These are phyloP conservation scores for Pomatorhinus ruficollis DNA, from an alignment of 2,113 vertebrate genomes.

Conservation along the genomic window DNA sequence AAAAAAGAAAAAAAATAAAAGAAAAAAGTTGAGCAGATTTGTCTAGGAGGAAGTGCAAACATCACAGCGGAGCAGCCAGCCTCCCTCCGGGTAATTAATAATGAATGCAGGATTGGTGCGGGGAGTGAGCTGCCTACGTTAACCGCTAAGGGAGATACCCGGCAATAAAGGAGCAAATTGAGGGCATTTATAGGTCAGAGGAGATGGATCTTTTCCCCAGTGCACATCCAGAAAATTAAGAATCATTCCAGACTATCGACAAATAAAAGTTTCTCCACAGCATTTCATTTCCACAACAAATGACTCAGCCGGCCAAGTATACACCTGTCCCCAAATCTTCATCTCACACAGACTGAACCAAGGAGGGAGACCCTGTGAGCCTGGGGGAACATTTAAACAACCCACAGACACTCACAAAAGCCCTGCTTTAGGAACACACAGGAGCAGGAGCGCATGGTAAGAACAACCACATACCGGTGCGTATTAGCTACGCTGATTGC, in stretches of 20 bases:
- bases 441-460: neutral
- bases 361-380: neutral
- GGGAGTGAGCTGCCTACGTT: slow-evolving; percentile 39
- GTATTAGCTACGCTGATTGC: neutral
- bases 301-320: neutral
- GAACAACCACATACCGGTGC: neutral
- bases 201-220: slow-evolving; percentile 54
- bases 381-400: neutral
- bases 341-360: neutral
- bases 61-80: slow-evolving; percentile 14
- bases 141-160: slow-evolving; percentile 63
- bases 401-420: neutral
- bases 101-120: slow-evolving; percentile 44
- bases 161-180: slow-evolving; percentile 62
- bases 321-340: neutral
- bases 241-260: slow-evolving; percentile 44
- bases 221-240: slow-evolving; percentile 62
- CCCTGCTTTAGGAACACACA: neutral
- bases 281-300: slow-evolving; percentile 5
- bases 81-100: slow-evolving; percentile 70
- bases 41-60: slow-evolving; percentile 57
- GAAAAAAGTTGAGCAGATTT: slow-evolving; percentile 62
- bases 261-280: slow-evolving; percentile 26
- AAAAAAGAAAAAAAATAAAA: no score
- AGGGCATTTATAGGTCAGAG: slow-evolving; percentile 61